Percentiles rank a stretch among this genome's conserved stretches.
Evolutionary conservation across 2,797 vertebrate species (phyloP).

Genomic region (Glyptemys insculpta): DNA sequence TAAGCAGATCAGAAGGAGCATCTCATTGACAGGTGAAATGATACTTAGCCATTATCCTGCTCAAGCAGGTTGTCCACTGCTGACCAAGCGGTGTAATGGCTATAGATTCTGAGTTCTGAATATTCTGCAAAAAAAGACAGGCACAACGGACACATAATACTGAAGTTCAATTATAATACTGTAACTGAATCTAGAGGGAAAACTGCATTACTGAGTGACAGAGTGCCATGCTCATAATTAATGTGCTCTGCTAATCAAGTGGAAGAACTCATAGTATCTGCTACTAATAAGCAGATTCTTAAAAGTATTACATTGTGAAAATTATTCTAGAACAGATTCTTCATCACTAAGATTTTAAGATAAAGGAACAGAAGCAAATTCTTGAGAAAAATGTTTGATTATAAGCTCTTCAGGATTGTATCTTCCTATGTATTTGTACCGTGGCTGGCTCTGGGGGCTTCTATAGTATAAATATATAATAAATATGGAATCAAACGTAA

Average conservation of each 20-base stretch:
- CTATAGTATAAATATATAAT: neutral
- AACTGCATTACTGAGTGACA: neutral
- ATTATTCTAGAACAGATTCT: neutral
- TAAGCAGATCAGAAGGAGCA: neutral
- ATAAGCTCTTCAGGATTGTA: neutral
- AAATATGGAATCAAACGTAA: neutral
- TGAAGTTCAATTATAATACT: neutral
- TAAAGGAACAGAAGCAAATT: neutral
- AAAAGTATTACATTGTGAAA: neutral
- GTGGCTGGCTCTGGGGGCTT: neutral
- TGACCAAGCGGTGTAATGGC: neutral
- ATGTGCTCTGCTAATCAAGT: conserved; percentile 7
- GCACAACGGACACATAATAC: neutral
- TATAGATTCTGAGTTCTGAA: neutral
- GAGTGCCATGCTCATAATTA: neutral
- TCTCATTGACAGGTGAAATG: neutral
- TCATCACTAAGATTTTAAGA: neutral
- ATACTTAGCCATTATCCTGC: neutral
- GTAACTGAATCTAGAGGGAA: no score
- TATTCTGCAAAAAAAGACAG: neutral
- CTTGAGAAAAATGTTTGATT: neutral
- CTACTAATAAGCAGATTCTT: neutral
- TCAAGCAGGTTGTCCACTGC: neutral
- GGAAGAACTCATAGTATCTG: neutral
- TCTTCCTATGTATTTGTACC: neutral